A percentile compares a stretch with the other conserved stretches of the same genome.
Conservation (phyloP, 1,140 invertebrate species). For the Nylanderia fulva region DNA sequence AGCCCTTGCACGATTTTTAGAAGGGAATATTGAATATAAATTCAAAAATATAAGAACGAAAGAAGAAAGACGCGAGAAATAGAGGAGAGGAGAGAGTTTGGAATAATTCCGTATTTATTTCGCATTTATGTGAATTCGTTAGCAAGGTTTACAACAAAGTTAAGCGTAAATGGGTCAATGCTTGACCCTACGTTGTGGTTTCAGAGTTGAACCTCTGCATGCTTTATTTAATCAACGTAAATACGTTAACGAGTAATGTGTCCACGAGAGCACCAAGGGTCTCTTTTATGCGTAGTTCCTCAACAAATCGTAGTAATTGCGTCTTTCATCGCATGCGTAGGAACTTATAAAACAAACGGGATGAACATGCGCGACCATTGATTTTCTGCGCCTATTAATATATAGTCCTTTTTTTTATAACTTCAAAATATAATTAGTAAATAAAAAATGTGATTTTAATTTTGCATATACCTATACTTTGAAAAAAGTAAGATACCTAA, state of each 20-base stretch:
- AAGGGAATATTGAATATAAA: constrained; percentile 24
- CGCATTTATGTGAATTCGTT: constrained; percentile 24
- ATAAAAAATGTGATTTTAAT: background rate
- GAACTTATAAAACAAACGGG: background rate
- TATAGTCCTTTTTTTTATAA: background rate
- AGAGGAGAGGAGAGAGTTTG: background rate
- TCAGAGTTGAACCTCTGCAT: background rate
- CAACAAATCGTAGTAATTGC: background rate
- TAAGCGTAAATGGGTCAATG: background rate
- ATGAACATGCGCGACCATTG: constrained; percentile 9
- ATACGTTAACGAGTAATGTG: background rate
- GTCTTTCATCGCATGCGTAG: background rate
- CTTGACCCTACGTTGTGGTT: constrained; percentile 20
- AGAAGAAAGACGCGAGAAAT: background rate
- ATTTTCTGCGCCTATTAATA: constrained; percentile 34
- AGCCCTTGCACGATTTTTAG: background rate
- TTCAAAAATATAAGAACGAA: constrained; percentile 19
- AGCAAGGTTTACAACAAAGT: constrained; percentile 22
- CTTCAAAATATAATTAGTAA: background rate
- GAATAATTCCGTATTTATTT: constrained; percentile 23
- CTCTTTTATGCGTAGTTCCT: background rate
- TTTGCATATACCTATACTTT: background rate
- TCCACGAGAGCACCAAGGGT: background rate
- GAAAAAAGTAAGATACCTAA: background rate
- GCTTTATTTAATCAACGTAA: constrained; percentile 25